phyloP scores from a whole-genome alignment of 1,140 invertebrate species.

The Mizuhopecten yessoensis region DNA sequence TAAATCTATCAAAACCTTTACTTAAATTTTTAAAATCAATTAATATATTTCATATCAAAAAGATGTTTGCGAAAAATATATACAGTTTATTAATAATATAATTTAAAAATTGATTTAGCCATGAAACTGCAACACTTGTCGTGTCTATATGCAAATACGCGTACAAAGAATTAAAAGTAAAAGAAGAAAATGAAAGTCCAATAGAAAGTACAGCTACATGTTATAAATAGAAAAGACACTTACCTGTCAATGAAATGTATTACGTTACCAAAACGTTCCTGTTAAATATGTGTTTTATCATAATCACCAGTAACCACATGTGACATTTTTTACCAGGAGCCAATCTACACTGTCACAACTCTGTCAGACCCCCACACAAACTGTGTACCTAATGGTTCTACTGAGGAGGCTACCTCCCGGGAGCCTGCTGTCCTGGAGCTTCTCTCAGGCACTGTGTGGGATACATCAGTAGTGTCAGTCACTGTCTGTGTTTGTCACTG shows the following conservation, averaged over 20 bases:
- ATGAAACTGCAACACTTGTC: too few relatives aligned
- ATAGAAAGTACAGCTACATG: too few relatives aligned
- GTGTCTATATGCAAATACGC: too few relatives aligned
- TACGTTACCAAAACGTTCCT: neutral
- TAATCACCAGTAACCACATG: neutral
- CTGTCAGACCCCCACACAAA: slow-evolving; percentile 11
- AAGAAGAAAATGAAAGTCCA: too few relatives aligned
- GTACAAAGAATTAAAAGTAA: too few relatives aligned
- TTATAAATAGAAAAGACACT: neutral
- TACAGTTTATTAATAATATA: too few relatives aligned
- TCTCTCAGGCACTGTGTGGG: neutral
- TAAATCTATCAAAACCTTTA: too few relatives aligned
- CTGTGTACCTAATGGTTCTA: slow-evolving; percentile 32
- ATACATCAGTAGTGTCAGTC: neutral
- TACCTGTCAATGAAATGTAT: neutral
- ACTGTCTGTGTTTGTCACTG: neutral
- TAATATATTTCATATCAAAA: too few relatives aligned
- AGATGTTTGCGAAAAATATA: too few relatives aligned
- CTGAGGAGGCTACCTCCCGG: neutral
- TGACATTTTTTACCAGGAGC: neutral
- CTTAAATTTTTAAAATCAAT: too few relatives aligned
- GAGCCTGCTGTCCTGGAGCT: neutral
- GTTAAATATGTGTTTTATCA: neutral
- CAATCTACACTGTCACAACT: neutral
- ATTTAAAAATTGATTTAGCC: too few relatives aligned